Conservation (phyloP, 2,797 vertebrate species). For the Acipenser transmontanus region DNA sequence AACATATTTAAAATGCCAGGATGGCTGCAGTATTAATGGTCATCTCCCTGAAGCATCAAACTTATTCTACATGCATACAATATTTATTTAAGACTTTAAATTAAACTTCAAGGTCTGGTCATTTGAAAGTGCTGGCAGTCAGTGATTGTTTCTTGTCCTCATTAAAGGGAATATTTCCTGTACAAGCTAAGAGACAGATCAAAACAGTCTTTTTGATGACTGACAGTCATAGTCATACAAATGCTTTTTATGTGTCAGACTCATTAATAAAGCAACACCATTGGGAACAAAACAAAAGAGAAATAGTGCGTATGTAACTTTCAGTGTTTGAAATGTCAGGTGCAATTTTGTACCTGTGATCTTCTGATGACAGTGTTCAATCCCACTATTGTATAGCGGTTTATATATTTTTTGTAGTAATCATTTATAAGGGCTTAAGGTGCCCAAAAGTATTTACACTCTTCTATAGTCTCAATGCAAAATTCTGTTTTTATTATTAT, state of each 20-base stretch:
- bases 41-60: conserved; percentile 70
- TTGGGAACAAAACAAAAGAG: conserved; percentile 67
- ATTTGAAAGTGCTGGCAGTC: conserved; percentile 82
- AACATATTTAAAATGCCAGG: conserved; percentile 71
- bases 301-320: conserved; percentile 73
- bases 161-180: conserved; percentile 95
- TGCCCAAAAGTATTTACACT: too few species aligned
- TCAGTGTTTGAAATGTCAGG: conserved; percentile 93
- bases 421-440: too few species aligned
- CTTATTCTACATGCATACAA: conserved; percentile 89
- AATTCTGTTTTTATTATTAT: too few species aligned
- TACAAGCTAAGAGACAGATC: conserved; percentile 91
- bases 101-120: conserved; percentile 87
- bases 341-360: conserved; percentile 91
- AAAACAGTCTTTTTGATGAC: conserved; percentile 92
- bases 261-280: conserved; percentile 98
- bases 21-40: conserved; percentile 18
- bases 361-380: conserved; percentile 83
- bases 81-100: conserved; percentile 90
- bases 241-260: conserved; percentile 96
- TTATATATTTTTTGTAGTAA: conserved; percentile 46
- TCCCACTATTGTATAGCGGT: conserved; percentile 75
- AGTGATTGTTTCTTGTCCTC: conserved; percentile 84
- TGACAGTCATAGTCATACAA: conserved; percentile 89
- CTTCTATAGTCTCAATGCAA: too few species aligned